A percentile compares a stretch with the other conserved stretches of the same genome.
These are phyloP conservation scores for Taeniopygia guttata DNA, from an alignment of 2,797 vertebrate species.

Conservation along the genomic window DNA sequence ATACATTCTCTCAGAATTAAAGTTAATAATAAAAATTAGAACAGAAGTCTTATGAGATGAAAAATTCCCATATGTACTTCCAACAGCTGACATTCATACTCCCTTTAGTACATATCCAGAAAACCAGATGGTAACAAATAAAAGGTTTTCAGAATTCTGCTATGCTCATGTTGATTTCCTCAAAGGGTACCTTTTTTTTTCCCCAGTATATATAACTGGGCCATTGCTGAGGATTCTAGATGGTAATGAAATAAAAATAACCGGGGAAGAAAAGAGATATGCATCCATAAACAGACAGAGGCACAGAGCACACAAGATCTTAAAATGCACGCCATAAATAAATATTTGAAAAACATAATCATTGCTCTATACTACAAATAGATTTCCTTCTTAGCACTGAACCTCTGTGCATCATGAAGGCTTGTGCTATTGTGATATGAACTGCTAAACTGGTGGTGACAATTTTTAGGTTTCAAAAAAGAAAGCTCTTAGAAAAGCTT, in stretches of 20 bases:
- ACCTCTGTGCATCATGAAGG: background rate
- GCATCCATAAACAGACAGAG: background rate
- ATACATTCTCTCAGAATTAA: background rate
- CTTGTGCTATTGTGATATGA: background rate
- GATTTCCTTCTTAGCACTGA: background rate
- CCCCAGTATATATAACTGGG: background rate
- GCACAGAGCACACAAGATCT: background rate
- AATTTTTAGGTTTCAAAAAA: background rate
- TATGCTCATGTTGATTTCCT: background rate
- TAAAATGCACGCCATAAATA: background rate
- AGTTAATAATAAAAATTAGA: background rate
- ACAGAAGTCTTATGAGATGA: background rate
- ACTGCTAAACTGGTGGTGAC: background rate
- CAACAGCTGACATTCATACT: background rate
- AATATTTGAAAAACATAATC: background rate
- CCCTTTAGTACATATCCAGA: background rate
- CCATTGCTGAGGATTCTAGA: background rate
- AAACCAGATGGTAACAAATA: background rate
- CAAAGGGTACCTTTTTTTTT: background rate
- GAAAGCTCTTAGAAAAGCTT: background rate
- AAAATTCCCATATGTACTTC: rapidly evolving
- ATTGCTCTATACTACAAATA: background rate
- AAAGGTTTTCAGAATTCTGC: background rate
- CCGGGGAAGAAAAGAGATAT: background rate
- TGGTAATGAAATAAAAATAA: background rate